phyloP scores from a whole-genome alignment of 1,140 invertebrate genomes.

The Antheraea mylitta region DNA sequence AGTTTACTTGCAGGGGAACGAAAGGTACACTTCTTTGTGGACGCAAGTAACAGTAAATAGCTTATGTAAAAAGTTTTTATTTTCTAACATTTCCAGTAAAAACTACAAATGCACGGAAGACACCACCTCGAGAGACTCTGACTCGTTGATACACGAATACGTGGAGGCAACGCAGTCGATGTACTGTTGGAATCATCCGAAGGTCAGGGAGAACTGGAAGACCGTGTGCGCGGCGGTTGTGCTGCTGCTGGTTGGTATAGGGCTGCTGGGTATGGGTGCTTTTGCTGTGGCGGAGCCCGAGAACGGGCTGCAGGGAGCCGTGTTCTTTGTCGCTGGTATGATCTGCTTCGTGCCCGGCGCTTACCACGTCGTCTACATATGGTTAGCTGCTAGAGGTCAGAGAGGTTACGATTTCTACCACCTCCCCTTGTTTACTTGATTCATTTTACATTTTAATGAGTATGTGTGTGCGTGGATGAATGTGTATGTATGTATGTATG shows the following conservation, averaged over 20 bases:
- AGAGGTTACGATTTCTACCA: conserved; percentile 91
- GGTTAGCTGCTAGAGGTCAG: conserved; percentile 88
- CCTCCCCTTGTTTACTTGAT: conserved; percentile 88
- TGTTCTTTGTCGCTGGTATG: conserved; percentile 89
- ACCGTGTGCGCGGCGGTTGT: conserved; percentile 89
- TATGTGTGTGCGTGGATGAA: conserved; percentile 6
- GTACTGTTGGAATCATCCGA: conserved; percentile 90
- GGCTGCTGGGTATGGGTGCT: conserved; percentile 86
- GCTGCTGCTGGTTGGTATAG: conserved; percentile 87
- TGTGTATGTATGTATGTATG: too few species aligned
- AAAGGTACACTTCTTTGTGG: too few species aligned
- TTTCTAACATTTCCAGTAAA: conserved; percentile 70
- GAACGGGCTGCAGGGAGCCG: conserved; percentile 87
- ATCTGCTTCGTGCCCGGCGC: conserved; percentile 91
- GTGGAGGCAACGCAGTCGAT: conserved; percentile 81
- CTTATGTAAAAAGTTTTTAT: too few species aligned
- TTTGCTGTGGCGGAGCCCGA: conserved; percentile 84
- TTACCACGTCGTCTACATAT: conserved; percentile 91
- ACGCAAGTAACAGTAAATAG: too few species aligned
- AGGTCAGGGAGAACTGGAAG: conserved; percentile 91
- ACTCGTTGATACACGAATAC: conserved; percentile 89
- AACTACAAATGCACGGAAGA: conserved; percentile 83
- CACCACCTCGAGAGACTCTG: conserved; percentile 87
- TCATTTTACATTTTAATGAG: conserved; percentile 31
- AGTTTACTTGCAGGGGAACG: too few species aligned